Evolutionary conservation across 1,140 invertebrate species (phyloP), one percentile per base, ranked within the genome.

Genomic region (Aporrectodea caliginosa): DNA sequence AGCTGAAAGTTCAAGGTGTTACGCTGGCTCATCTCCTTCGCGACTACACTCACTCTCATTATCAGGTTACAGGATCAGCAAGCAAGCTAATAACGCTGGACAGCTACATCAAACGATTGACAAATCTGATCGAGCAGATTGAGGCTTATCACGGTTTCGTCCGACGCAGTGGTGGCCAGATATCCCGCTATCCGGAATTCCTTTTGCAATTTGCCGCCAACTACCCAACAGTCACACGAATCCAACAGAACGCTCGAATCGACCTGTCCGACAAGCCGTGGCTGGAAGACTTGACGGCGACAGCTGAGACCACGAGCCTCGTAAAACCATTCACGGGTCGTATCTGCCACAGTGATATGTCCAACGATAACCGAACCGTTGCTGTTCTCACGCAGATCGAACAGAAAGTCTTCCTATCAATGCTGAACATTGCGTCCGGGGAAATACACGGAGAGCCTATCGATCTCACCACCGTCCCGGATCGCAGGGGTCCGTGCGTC

Each of bases 101-200:
- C n/a, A 33, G 30, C 22, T 79, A 79, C 78, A 79, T 79, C 70
- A 79, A 79, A 35, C 32, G 58, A 35, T 71, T 58, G 1, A 34
- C 71, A 1, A 74, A 79, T 27, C 70, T 79, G 43, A 33, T 43
- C 32, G 31, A 79, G 30, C 71, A 79, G 32, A 79, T 79, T 34
- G 73, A 35, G 22, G 27, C 34, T 33, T 79, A 79, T 71, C 29
- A 34, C 33, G 34, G 27, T 34, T 79, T 79, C 31, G 32, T 79
- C 1, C 32, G 30, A 34, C 71, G 43, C 30, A 75, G 73, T 22
- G 32, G 73, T 14, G 12, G n/a, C 1, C 33, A 79, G 1, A 75
- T 79, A 16, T 27, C 31, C 71, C 31, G 32, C 6, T 43, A 29
- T 30, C 78, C 78, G 14, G 33, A 75, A 1, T 79, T 58, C 31